phyloP scores from a whole-genome alignment of 2,113 vertebrate genomes.

The Numenius arquata region DNA sequence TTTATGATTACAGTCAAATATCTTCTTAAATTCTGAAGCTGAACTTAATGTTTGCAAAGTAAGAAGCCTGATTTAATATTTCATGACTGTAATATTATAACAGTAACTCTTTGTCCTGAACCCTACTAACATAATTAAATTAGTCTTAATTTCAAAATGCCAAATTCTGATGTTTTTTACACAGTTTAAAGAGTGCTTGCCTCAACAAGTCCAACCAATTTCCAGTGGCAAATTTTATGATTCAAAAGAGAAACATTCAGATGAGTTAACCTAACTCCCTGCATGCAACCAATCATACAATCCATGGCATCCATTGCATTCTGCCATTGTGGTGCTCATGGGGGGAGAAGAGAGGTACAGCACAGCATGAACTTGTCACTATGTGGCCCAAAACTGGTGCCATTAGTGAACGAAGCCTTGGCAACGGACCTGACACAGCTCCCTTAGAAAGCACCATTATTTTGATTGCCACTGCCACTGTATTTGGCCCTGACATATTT shows the following conservation, averaged over 20 bases:
- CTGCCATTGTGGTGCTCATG: not conserved
- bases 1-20: slow-evolving; percentile 11
- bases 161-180: not conserved
- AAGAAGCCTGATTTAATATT: not conserved
- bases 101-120: not conserved
- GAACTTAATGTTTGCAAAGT: not conserved
- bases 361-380: not conserved
- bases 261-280: not conserved
- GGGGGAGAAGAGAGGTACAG: not conserved
- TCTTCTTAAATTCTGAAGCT: not conserved
- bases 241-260: not conserved
- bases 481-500: not conserved
- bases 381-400: not conserved
- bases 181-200: not conserved
- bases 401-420: not conserved
- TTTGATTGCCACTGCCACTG: not conserved
- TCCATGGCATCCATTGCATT: accelerated
- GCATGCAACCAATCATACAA: not conserved
- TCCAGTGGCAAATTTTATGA: not conserved
- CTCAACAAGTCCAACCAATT: not conserved
- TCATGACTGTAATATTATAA: not conserved
- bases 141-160: not conserved
- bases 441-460: not conserved
- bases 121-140: not conserved
- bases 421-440: not conserved